Base-by-base conservation (phyloP, 2,888 invertebrate species). In the Sesia apiformis region DNA sequence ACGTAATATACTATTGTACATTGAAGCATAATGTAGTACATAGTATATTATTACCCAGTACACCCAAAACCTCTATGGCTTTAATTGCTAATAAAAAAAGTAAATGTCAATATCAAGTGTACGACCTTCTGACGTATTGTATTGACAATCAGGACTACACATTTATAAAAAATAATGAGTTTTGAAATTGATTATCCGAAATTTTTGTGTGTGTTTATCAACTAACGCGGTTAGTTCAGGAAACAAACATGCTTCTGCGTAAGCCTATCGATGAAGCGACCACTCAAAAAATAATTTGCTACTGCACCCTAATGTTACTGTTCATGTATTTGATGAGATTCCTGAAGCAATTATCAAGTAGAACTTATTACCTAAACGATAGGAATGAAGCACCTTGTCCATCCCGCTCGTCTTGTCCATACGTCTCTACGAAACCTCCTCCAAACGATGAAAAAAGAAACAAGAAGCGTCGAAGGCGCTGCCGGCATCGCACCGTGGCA, bases 271-370 rank as follows among this genome's bases (percentile, higher is more conserved):
- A 42, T 42, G 42, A 76, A 1, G 51, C 51, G 0, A 39, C 57
- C 3, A 52, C 63, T 4, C 70, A 72, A 3, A 69, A 65, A 49
- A 39, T 77, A 7, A 53, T 81, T 51, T 69, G 63, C 40, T 78
- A 66, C 40, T 72, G 69, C 1, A 67, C 61, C 0, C 23, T 71
- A 5, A 5, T 73, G 4, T 42, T 82, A 4, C 3, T 78, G 3
- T 52, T 79, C 39, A 38, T 75, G 3, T 78, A 62, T 51, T 49
- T 72, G 0, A 60, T 78, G 52, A 77, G 66, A 49, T 65, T 77
- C 50, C 3, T 78, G 0, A 73, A 60, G 53, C 58, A 61, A 49
- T 38, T 69, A 38, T 55, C 60, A 3, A 63, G 52, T 3, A 54
- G 58, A 39, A 59, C 60, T 38, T 50, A 53, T 38, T 53, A 52